Evolutionary conservation across 2,888 invertebrate genomes (phyloP), one percentile per base, ranked within the genome.

Genomic region (Eustalomyia histrio): DNA sequence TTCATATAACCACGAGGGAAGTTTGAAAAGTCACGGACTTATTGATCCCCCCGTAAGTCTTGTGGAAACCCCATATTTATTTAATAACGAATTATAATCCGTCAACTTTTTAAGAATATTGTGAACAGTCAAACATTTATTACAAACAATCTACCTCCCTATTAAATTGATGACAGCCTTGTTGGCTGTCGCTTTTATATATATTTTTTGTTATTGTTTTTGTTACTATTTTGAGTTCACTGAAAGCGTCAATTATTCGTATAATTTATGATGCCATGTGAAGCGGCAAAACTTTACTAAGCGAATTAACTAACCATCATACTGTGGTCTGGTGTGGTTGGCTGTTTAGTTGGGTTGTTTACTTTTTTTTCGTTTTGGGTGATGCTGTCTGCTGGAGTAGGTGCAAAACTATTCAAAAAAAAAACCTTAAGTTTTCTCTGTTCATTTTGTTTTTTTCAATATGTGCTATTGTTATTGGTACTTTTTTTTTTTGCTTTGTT

Each of bases 211-310:
- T 68, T 68, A 53, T 63, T 21, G 8, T 35, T 57, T 12, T 24
- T 67, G 16, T 16, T 58, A 35, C 9, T 69, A 53, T 79, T 80
- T 75, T 75, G 68, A 75, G 80, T 75, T 84, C 80, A 79, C 64
- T 78, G 82, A 72, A 84, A 83, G 83, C 83, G 83, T 83, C 83
- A 84, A 83, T 84, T 84, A 83, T 84, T 83, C 76, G 63, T 74
- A 83, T 83, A 83, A 84, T 84, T 84, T 83, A 84, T 83, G 84
- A 84, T 78, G 83, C 67, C 83, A 75, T 68, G 65, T 67, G 58
- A 67, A 72, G 55, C 60, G 71, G 73, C 75, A 75, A 73, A 78
- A 64, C 76, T 69, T 69, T 64, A 76, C 63, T 69, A 69, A 76
- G 57, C 63, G 76, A 76, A 76, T 76, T 76, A 76, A 63, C 55